Conservation (phyloP, 2,888 invertebrate species). For the Chouioia cunea region DNA sequence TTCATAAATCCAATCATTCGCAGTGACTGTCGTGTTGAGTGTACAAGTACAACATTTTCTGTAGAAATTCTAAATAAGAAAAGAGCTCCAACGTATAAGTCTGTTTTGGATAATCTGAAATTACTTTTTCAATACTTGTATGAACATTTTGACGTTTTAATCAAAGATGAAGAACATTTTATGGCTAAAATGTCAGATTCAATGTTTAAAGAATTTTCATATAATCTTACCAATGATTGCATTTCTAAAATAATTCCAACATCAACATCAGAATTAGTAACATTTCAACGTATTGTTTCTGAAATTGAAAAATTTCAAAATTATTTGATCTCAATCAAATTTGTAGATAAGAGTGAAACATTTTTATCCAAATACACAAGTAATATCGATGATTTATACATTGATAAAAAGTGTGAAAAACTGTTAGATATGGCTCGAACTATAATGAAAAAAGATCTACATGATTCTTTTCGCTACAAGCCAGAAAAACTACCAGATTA, state of each 20-base stretch:
- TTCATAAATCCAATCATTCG: slow-evolving; percentile 74
- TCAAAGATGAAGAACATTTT: slow-evolving; percentile 68
- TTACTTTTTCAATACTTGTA: slow-evolving; percentile 73
- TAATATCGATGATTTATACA: slow-evolving; percentile 82
- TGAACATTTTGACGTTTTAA: slow-evolving; percentile 71
- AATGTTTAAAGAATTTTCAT: slow-evolving; percentile 74
- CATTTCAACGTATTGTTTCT: slow-evolving; percentile 75
- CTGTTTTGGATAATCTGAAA: slow-evolving; percentile 73
- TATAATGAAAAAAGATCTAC: slow-evolving; percentile 86
- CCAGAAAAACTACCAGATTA: slow-evolving; percentile 55
- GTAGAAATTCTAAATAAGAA: slow-evolving; percentile 66
- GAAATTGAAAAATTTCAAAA: slow-evolving; percentile 78
- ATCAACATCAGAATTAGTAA: slow-evolving; percentile 78
- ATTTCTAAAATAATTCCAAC: slow-evolving; percentile 83
- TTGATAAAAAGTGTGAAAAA: slow-evolving; percentile 81
- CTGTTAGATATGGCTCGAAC: slow-evolving; percentile 77
- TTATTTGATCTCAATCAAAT: slow-evolving; percentile 72
- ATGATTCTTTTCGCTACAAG: slow-evolving; percentile 73
- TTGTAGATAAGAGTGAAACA: slow-evolving; percentile 72
- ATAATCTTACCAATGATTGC: slow-evolving; percentile 79
- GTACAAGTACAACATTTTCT: slow-evolving; percentile 66
- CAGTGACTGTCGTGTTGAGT: slow-evolving; percentile 68
- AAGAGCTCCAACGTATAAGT: slow-evolving; percentile 69
- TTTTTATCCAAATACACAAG: slow-evolving; percentile 78
- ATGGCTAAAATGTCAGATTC: slow-evolving; percentile 71